Evolutionary conservation across 2,888 invertebrate species (phyloP).

Genomic region (Malthinus seriepunctatus): DNA sequence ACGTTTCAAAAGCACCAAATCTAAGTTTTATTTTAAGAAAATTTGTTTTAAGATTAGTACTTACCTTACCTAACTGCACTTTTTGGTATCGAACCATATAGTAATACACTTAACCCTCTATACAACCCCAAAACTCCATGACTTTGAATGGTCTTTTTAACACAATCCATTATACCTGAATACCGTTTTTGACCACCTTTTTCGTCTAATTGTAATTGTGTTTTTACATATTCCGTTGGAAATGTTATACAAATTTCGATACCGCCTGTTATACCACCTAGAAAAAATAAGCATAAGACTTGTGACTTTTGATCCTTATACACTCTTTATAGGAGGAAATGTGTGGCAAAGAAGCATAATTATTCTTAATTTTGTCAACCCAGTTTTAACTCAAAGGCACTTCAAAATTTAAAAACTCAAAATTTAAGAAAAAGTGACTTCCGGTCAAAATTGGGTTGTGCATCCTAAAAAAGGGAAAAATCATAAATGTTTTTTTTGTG

Average conservation of each 20-base stretch:
- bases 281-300: neutral
- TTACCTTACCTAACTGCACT: slow-evolving; percentile 84
- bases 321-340: no score
- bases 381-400: no score
- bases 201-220: slow-evolving; percentile 97
- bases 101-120: slow-evolving; percentile 90
- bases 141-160: slow-evolving; percentile 84
- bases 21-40: slow-evolving; percentile 56
- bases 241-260: slow-evolving; percentile 99
- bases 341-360: no score
- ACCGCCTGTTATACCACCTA: slow-evolving; percentile 92
- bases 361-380: no score
- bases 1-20: slow-evolving; percentile 95
- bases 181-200: slow-evolving; percentile 81
- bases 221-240: slow-evolving; percentile 99
- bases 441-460: no score
- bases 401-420: no score
- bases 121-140: slow-evolving; percentile 93
- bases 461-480: no score
- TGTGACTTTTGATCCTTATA: no score
- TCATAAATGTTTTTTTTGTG: no score
- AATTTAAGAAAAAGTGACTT: no score
- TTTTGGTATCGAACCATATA: slow-evolving; percentile 98
- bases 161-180: slow-evolving; percentile 86
- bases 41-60: neutral